Conservation (phyloP, 2,797 vertebrate genomes). For the Astyanax mexicanus region DNA sequence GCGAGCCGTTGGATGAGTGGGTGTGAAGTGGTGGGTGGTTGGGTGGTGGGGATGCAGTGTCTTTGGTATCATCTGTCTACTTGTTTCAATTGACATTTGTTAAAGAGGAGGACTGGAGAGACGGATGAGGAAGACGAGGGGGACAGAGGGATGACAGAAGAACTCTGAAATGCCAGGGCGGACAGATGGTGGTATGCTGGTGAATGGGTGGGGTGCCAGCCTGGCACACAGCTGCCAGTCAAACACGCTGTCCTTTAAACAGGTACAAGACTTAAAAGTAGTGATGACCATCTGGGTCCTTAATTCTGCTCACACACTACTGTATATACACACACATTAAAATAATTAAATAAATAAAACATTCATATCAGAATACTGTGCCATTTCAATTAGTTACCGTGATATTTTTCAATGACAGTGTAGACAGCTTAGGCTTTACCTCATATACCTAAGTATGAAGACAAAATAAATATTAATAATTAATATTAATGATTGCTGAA, state of each 20-base stretch:
- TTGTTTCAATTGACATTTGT: constrained; percentile 64
- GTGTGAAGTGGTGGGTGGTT: constrained; percentile 48
- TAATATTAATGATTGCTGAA: too few species aligned
- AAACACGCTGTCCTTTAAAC: constrained; percentile 74
- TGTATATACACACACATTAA: too few species aligned
- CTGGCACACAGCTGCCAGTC: constrained; percentile 84
- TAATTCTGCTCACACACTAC: constrained; percentile 6
- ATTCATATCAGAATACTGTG: too few species aligned
- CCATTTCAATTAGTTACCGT: too few species aligned
- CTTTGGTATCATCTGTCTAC: constrained; percentile 62
- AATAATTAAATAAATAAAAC: too few species aligned
- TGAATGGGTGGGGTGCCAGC: constrained; percentile 71
- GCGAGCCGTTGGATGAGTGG: constrained; percentile 68
- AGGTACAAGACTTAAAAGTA: constrained; percentile 45
- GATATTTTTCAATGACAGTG: too few species aligned
- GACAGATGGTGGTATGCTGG: constrained; percentile 65
- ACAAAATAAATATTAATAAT: too few species aligned
- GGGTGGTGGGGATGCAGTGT: constrained; percentile 30
- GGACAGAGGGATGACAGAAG: constrained; percentile 44
- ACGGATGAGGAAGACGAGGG: constrained; percentile 21
- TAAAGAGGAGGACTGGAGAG: constrained; percentile 47
- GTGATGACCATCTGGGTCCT: constrained; percentile 20
- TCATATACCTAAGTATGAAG: too few species aligned
- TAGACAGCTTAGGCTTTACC: too few species aligned
- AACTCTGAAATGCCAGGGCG: constrained; percentile 50